phyloP scores from a whole-genome alignment of 2,113 vertebrate species.

The Perca flavescens region DNA sequence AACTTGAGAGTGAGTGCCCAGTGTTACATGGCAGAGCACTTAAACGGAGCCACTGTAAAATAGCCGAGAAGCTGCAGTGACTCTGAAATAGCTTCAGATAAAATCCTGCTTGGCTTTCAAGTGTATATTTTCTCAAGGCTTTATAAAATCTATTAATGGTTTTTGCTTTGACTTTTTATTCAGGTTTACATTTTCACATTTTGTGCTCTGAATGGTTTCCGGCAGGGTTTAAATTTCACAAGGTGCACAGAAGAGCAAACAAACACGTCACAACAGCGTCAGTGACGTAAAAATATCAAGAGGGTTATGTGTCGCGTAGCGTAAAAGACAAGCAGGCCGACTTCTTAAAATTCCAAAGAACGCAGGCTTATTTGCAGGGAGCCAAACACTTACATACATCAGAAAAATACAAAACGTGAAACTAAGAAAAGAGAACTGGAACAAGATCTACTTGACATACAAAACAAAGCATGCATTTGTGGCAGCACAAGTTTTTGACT shows the following conservation, averaged over 20 bases:
- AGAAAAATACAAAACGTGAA: too few relatives aligned
- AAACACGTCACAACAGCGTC: too few relatives aligned
- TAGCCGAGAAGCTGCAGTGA: neutral
- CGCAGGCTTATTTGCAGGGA: too few relatives aligned
- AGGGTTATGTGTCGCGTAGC: too few relatives aligned
- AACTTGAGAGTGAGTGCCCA: neutral
- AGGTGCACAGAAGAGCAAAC: neutral
- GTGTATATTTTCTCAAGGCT: neutral
- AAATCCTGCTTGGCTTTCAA: neutral
- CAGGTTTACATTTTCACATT: neutral
- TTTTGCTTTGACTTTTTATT: neutral
- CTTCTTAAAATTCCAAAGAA: too few relatives aligned
- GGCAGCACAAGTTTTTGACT: too few relatives aligned
- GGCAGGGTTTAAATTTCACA: neutral
- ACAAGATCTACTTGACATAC: too few relatives aligned
- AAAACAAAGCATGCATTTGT: too few relatives aligned
- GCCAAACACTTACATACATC: too few relatives aligned
- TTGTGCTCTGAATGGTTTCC: neutral
- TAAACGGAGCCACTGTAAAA: conserved; percentile 10
- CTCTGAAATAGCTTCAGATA: neutral
- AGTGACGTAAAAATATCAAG: too few relatives aligned
- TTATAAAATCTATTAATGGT: neutral
- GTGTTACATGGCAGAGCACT: conserved; percentile 31
- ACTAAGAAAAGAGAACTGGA: too few relatives aligned
- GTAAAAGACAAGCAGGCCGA: too few relatives aligned